Percentiles rank a stretch among this genome's conserved stretches.
phyloP scores from a whole-genome alignment of 2,888 invertebrate genomes.

The Smittia sp. region DNA sequence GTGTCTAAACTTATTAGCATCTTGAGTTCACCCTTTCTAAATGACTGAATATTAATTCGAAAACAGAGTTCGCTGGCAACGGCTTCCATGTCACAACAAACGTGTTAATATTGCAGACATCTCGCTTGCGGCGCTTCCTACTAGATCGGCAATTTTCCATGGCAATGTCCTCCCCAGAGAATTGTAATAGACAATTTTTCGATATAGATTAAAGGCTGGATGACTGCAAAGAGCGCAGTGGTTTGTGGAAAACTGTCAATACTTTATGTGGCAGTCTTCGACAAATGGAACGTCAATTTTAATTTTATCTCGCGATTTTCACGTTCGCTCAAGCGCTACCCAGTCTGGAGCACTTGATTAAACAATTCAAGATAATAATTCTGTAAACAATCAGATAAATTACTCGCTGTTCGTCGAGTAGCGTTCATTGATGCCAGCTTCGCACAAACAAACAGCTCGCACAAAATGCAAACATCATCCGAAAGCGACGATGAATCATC shows the following conservation, averaged over 20 bases:
- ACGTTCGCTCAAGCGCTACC: not conserved
- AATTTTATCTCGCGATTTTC: not conserved
- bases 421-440: slow-evolving; percentile 8
- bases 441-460: slow-evolving; percentile 4
- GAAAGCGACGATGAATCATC: not conserved
- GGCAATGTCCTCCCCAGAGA: not conserved
- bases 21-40: not conserved
- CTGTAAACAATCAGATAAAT: slow-evolving; percentile 42
- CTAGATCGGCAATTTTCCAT: not conserved
- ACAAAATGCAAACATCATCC: slow-evolving; percentile 9
- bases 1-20: too few relatives aligned
- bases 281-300: slow-evolving; percentile 35
- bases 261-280: not conserved
- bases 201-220: not conserved
- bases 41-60: slow-evolving; percentile 11
- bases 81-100: slow-evolving; percentile 20
- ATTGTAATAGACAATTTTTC: not conserved
- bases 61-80: not conserved
- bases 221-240: not conserved
- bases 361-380: slow-evolving; percentile 40
- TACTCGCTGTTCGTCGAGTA: not conserved
- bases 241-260: slow-evolving; percentile 3
- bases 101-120: slow-evolving; percentile 16
- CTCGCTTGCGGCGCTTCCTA: not conserved
- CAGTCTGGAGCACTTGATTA: slow-evolving; percentile 33